A percentile compares a stretch with the other conserved stretches of the same genome.
Conservation (phyloP, 2,113 vertebrate genomes). For the Sturnus vulgaris region DNA sequence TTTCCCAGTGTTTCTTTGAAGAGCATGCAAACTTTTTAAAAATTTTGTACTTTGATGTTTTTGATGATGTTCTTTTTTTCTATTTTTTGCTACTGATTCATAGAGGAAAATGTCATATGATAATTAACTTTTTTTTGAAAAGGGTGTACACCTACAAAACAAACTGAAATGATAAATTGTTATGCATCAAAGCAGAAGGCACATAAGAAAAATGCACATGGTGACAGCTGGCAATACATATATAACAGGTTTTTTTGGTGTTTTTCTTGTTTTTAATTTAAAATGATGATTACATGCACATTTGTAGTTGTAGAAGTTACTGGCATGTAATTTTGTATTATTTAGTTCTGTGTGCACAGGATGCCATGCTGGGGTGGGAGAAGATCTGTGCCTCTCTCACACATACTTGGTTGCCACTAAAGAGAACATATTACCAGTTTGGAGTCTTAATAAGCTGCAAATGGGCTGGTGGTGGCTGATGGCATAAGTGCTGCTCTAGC, state of each 20-base stretch:
- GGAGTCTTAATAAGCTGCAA: not conserved
- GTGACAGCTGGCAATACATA: not conserved
- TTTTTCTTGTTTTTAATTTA: not conserved
- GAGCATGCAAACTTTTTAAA: not conserved
- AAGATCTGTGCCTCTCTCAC: not conserved
- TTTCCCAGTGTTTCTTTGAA: not conserved
- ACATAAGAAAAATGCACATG: not conserved
- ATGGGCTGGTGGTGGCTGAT: not conserved
- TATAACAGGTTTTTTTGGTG: rapidly evolving
- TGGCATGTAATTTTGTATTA: not conserved
- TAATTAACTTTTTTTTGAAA: not conserved
- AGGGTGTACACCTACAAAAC: not conserved
- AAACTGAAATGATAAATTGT: not conserved
- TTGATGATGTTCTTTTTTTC: not conserved
- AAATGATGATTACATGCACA: not conserved
- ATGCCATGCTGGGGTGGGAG: not conserved
- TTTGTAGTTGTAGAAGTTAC: not conserved
- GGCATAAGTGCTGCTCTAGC: not conserved
- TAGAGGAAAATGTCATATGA: not conserved
- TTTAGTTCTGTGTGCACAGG: not conserved
- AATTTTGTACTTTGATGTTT: not conserved
- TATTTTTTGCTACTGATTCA: not conserved
- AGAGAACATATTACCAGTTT: not conserved
- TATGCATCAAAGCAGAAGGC: not conserved
- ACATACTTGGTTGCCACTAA: not conserved